Evolutionary conservation across 2,888 invertebrate genomes (phyloP).

Genomic region (Carpatolechia fugitivella): DNA sequence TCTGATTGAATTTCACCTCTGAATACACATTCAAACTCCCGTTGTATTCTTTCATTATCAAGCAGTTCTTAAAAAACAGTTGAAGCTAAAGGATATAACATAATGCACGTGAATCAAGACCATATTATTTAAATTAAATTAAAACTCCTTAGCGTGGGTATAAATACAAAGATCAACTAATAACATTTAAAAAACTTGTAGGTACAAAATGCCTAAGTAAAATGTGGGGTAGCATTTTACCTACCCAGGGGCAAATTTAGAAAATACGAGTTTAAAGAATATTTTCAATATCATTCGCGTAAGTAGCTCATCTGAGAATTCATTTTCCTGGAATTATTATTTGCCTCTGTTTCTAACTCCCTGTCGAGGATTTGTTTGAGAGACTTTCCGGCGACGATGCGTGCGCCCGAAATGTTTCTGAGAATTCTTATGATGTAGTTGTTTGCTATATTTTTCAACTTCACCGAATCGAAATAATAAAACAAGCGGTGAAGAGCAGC

Average conservation of each 20-base stretch:
- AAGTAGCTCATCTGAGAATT: neutral
- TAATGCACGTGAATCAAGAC: no score
- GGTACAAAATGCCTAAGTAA: neutral
- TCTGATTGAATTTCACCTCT: slow-evolving; percentile 41
- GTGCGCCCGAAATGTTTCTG: slow-evolving; percentile 14
- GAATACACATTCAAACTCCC: slow-evolving; percentile 18
- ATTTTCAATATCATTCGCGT: neutral
- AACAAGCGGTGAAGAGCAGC: slow-evolving; percentile 22
- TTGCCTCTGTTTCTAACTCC: neutral
- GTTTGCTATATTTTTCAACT: slow-evolving; percentile 29
- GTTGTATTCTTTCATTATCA: neutral
- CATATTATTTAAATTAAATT: no score
- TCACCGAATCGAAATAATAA: slow-evolving; percentile 28
- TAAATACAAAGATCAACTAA: no score
- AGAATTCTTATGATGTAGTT: slow-evolving; percentile 25
- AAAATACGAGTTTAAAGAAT: neutral
- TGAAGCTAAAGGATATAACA: no score
- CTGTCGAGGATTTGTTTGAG: slow-evolving; percentile 11
- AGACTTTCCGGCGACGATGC: slow-evolving; percentile 11
- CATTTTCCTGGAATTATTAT: neutral
- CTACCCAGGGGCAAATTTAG: neutral
- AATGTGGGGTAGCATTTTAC: no score
- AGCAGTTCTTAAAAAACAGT: neutral
- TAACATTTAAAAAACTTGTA: neutral
- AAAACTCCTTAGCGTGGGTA: no score